Percentiles rank a stretch among this genome's conserved stretches.
These are phyloP conservation scores for Alitta virens DNA, from an alignment of 2,888 invertebrate species.

Conservation along the genomic window DNA sequence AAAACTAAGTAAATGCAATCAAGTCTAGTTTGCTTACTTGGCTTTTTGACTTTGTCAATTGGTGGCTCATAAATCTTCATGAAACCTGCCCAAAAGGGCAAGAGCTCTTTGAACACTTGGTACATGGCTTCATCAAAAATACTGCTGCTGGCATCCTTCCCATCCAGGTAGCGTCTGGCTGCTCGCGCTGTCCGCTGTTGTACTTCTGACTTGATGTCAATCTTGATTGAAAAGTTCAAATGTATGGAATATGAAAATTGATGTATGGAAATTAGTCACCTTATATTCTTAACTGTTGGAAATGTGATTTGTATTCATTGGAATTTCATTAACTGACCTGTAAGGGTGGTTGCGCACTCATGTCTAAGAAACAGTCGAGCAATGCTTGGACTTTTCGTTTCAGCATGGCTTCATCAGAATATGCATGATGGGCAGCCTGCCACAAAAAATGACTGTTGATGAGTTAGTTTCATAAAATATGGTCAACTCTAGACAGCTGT, in stretches of 20 bases:
- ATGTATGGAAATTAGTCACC: no score
- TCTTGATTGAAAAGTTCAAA: constrained; percentile 29
- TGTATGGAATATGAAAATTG: no score
- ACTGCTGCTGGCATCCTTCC: constrained; percentile 44
- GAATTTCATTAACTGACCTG: constrained; percentile 34
- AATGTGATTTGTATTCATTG: no score
- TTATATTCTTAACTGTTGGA: no score
- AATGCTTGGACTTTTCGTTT: constrained; percentile 50
- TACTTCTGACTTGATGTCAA: constrained; percentile 44
- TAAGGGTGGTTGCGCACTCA: constrained; percentile 42
- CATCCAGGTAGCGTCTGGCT: constrained; percentile 45
- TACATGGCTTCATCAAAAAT: constrained; percentile 55
- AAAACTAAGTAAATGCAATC: no score
- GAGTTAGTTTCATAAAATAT: no score
- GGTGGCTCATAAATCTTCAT: constrained; percentile 37
- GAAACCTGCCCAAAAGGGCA: constrained; percentile 56
- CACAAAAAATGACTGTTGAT: neutral
- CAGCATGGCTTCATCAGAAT: constrained; percentile 51
- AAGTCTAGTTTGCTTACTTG: neutral
- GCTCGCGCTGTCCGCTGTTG: constrained; percentile 45
- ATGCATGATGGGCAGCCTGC: constrained; percentile 51
- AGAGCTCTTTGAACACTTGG: constrained; percentile 48
- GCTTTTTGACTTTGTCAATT: constrained; percentile 35
- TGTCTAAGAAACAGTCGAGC: constrained; percentile 52
- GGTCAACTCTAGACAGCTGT: no score